Percentiles rank a stretch among this genome's conserved stretches.
phyloP scores from a whole-genome alignment of 2,797 vertebrate genomes.

The Halcyon badia region DNA sequence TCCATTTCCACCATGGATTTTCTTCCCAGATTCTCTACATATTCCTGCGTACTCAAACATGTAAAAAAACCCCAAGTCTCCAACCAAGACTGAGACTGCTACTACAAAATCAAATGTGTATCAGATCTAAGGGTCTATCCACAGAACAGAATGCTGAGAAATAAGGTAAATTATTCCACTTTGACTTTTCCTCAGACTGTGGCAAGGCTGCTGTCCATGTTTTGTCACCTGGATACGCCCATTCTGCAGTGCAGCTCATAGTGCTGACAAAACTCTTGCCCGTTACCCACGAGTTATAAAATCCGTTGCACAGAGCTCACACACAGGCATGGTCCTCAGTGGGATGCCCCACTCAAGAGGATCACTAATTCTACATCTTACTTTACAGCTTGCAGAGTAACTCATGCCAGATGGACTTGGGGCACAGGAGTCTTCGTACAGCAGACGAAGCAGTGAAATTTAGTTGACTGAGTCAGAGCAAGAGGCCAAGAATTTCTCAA shows the following conservation, averaged over 20 bases:
- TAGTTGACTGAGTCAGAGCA: not conserved
- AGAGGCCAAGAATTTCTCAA: not conserved
- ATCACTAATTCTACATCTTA: not conserved
- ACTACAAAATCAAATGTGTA: not conserved
- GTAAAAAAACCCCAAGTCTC: not conserved
- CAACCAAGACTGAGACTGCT: not conserved
- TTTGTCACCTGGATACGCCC: not conserved
- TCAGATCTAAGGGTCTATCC: not conserved
- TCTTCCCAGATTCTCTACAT: not conserved
- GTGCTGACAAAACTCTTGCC: not conserved
- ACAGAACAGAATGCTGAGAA: not conserved
- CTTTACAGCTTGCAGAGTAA: not conserved
- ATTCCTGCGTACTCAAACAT: not conserved
- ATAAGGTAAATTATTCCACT: not conserved
- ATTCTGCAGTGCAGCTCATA: not conserved
- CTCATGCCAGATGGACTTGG: not conserved
- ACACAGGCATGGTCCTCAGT: not conserved
- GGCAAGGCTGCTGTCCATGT: not conserved
- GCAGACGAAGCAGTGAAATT: not conserved
- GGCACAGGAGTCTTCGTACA: rapidly evolving
- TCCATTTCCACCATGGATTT: not conserved
- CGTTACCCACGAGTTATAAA: not conserved
- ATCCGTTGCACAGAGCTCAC: not conserved
- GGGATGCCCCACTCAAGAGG: not conserved
- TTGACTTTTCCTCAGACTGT: not conserved